phyloP scores from a whole-genome alignment of 2,888 invertebrate genomes.

The Drosophila kanekoi region DNA sequence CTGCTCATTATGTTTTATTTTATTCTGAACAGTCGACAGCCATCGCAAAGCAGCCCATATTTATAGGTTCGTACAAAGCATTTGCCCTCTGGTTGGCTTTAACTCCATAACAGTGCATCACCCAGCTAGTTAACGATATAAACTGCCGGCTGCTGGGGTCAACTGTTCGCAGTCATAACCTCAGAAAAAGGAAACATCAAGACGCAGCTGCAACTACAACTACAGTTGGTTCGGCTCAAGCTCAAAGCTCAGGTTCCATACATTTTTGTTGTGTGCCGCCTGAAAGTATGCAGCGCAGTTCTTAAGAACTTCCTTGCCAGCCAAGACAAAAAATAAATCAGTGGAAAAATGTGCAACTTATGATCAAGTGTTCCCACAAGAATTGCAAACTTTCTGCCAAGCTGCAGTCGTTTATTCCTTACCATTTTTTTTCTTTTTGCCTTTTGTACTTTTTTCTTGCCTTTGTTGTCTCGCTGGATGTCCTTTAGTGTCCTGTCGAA shows the following conservation, averaged over 20 bases:
- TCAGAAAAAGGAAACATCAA: constrained; percentile 30
- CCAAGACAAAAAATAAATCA: constrained; percentile 63
- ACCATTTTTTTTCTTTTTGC: constrained; percentile 6
- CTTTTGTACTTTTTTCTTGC: constrained; percentile 10
- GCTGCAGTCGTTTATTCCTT: constrained; percentile 9
- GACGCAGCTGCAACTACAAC: constrained; percentile 4
- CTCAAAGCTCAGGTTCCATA: constrained; percentile 45
- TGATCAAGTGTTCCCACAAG: constrained; percentile 81
- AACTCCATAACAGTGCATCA: constrained; percentile 20
- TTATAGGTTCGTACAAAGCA: constrained; percentile 11
- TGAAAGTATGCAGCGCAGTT: constrained; percentile 41
- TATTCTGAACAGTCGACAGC: not conserved
- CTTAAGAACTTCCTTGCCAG: constrained; percentile 24
- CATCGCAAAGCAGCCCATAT: not conserved
- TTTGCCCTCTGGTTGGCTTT: constrained; percentile 12
- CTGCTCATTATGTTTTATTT: not conserved
- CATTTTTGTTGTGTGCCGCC: constrained; percentile 44
- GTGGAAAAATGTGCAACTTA: constrained; percentile 76
- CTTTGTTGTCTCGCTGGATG: constrained; percentile 68
- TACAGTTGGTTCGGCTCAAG: constrained; percentile 16
- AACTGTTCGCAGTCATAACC: constrained; percentile 41
- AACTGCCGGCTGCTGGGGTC: constrained; percentile 32
- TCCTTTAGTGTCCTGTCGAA: constrained; percentile 58
- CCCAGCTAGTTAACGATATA: constrained; percentile 11
- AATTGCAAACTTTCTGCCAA: constrained; percentile 72